phyloP scores from a whole-genome alignment of 2,113 vertebrate genomes.

The Microcebus murinus region DNA sequence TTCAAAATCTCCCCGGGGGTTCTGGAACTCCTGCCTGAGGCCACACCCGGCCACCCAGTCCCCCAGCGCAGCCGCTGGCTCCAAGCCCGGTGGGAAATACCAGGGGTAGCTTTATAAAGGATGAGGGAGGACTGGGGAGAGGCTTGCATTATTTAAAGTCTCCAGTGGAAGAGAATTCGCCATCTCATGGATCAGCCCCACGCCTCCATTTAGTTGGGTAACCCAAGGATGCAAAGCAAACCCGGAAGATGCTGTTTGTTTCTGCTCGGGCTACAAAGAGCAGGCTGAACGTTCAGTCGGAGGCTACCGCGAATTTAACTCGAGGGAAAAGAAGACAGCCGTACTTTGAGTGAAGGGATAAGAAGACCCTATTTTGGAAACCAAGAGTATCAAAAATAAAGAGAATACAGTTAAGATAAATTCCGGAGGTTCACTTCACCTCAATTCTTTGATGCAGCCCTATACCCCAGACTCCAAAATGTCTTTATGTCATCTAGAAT shows the following conservation, averaged over 20 bases:
- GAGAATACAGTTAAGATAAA: neutral
- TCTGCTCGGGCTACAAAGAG: neutral
- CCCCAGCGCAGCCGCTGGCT: neutral
- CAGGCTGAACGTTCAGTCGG: neutral
- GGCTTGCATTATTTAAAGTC: neutral
- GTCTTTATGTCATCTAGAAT: slow-evolving; percentile 64
- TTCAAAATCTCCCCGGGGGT: neutral
- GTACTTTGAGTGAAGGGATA: neutral
- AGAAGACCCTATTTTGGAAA: neutral
- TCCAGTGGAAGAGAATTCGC: neutral
- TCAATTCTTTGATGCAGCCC: slow-evolving; percentile 32
- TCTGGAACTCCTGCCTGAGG: neutral
- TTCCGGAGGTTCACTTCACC: neutral
- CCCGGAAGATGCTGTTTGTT: neutral
- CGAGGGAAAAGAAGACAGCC: neutral
- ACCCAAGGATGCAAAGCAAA: slow-evolving; percentile 1
- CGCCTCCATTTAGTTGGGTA: neutral
- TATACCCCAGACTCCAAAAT: slow-evolving; percentile 11
- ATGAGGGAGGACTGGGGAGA: neutral
- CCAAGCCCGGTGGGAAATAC: neutral
- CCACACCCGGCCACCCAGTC: neutral
- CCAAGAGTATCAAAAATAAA: neutral
- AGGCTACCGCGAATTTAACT: neutral
- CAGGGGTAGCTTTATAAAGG: neutral
- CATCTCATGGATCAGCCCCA: neutral